These are phyloP conservation scores for Cacoxenus indagator DNA, from an alignment of 2,888 invertebrate genomes.

Conservation along the genomic window DNA sequence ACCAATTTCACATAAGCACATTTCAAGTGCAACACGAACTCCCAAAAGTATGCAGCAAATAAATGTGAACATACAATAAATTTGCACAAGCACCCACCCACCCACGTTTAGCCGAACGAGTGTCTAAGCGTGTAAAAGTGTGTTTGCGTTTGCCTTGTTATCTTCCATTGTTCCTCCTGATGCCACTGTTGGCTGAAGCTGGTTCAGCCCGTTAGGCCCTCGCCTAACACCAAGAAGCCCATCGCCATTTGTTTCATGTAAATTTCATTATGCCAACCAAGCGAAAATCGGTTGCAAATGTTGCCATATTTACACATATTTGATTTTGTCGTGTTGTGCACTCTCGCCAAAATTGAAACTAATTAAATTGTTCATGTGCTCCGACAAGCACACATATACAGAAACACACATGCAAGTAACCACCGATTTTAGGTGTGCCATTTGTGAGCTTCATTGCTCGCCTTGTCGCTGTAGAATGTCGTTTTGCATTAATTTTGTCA, in stretches of 20 bases:
- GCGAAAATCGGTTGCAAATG: constrained; percentile 16
- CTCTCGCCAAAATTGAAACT: constrained; percentile 30
- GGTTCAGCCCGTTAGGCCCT: no score
- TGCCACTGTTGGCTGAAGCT: neutral
- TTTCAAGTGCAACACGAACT: constrained; percentile 4
- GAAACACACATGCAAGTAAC: neutral
- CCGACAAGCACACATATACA: constrained; percentile 2
- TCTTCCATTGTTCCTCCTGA: constrained; percentile 19
- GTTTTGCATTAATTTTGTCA: neutral
- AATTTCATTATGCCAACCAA: constrained; percentile 55
- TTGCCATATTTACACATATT: constrained; percentile 55
- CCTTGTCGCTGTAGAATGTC: neutral
- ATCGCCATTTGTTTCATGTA: constrained; percentile 49
- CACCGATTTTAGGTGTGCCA: neutral
- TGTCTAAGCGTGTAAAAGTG: constrained; percentile 6
- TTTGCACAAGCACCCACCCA: constrained; percentile 14
- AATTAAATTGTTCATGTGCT: constrained; percentile 50
- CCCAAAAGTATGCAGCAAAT: constrained; percentile 42
- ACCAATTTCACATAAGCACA: neutral
- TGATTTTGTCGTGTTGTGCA: constrained; percentile 47
- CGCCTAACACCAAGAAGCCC: neutral
- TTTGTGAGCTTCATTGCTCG: neutral
- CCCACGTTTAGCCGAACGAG: no score
- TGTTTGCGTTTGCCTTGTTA: constrained; percentile 18
- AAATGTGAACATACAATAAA: constrained; percentile 13